These are phyloP conservation scores for Tiliacea aurago DNA, from an alignment of 2,888 invertebrate genomes.

Conservation along the genomic window DNA sequence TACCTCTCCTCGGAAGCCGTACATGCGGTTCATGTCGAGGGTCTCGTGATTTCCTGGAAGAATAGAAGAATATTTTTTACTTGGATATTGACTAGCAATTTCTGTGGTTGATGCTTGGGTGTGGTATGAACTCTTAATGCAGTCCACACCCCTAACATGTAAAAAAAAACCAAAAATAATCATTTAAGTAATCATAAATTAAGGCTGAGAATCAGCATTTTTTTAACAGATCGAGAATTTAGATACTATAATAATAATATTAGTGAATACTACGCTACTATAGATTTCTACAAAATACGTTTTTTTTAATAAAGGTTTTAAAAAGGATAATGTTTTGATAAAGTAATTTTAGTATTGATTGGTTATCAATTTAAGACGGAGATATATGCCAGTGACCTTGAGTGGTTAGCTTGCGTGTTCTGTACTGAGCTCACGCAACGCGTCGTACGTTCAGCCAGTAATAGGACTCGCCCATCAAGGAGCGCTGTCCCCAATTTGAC, in stretches of 20 bases:
- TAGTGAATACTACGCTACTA: no score
- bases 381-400: no score
- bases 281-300: no score
- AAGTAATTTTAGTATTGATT: no score
- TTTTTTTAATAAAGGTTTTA: no score
- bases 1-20: constrained; percentile 99
- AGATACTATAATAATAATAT: not conserved
- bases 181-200: not conserved
- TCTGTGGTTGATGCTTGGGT: not conserved
- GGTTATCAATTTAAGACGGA: no score
- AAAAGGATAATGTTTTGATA: no score
- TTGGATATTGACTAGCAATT: not conserved
- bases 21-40: constrained; percentile 99
- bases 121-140: not conserved
- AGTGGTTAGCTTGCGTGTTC: no score
- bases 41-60: constrained; percentile 98
- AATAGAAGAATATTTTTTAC: not conserved
- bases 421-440: no score
- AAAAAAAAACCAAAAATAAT: not conserved
- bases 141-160: fast-evolving
- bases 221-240: not conserved
- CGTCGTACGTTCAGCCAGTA: no score
- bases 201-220: not conserved
- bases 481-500: no score
- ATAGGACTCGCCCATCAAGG: no score